Evolutionary conservation across 2,888 invertebrate species (phyloP).

Genomic region (Hypomecis atomaria): DNA sequence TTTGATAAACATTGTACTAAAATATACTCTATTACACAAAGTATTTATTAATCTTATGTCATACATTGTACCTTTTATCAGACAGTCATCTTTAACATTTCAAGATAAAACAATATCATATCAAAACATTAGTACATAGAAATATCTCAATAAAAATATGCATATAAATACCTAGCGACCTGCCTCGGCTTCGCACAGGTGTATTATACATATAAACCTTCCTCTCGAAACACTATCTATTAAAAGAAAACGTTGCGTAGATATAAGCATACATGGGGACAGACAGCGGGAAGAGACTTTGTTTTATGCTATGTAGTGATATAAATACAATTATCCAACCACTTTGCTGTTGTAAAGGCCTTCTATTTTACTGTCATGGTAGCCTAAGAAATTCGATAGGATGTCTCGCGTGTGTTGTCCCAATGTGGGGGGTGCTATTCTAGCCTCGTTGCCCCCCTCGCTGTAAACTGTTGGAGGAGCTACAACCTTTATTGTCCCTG

Average conservation of each 20-base stretch:
- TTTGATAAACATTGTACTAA: background rate
- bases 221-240: too few relatives aligned
- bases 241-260: too few relatives aligned
- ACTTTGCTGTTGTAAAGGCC: conserved; percentile 77
- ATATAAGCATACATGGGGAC: too few relatives aligned
- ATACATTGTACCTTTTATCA: conserved; percentile 12
- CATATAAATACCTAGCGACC: too few relatives aligned
- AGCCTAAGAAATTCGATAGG: conserved; percentile 87
- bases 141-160: conserved; percentile 15
- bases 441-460: conserved; percentile 87
- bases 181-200: too few relatives aligned
- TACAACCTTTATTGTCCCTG: conserved; percentile 90
- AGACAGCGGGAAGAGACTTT: too few relatives aligned
- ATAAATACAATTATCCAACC: conserved; percentile 56
- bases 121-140: conserved; percentile 18
- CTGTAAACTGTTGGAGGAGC: conserved; percentile 95
- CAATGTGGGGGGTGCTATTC: conserved; percentile 91
- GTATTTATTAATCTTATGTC: conserved; percentile 4
- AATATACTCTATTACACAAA: background rate
- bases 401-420: conserved; percentile 95
- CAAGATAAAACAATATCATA: conserved; percentile 27
- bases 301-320: too few relatives aligned
- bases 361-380: conserved; percentile 85
- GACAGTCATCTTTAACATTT: conserved; percentile 12
- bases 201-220: too few relatives aligned